A percentile compares a stretch with the other conserved stretches of the same genome.
Evolutionary conservation across 2,888 invertebrate species (phyloP).

Genomic region (Anticlea derivata): DNA sequence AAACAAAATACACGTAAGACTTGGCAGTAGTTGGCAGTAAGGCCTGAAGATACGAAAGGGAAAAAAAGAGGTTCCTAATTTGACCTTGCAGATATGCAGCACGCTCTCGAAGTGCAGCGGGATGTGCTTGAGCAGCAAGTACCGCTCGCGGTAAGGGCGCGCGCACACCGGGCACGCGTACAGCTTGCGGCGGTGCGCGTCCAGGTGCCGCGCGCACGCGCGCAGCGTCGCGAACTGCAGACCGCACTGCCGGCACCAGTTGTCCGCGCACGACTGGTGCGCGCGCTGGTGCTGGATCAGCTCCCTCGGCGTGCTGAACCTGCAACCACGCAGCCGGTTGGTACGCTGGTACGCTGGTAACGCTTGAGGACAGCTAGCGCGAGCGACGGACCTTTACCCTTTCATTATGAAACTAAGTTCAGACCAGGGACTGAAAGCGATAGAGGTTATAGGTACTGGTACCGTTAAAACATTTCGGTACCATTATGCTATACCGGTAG

Average conservation of each 20-base stretch:
- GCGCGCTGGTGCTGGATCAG: constrained; percentile 57
- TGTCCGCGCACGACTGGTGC: constrained; percentile 46
- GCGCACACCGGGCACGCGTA: constrained; percentile 84
- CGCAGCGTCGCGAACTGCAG: constrained; percentile 56
- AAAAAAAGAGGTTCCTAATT: no score
- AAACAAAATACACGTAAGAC: no score
- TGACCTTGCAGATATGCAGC: constrained; percentile 82
- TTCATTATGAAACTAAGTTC: no score
- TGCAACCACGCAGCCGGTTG: no score
- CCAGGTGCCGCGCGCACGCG: constrained; percentile 60
- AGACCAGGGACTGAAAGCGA: no score
- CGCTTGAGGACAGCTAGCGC: no score
- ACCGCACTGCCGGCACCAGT: constrained; percentile 65
- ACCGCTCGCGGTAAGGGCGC: constrained; percentile 78
- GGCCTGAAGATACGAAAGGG: no score
- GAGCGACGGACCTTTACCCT: no score
- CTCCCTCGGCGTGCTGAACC: constrained; percentile 59
- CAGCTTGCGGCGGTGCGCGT: constrained; percentile 57
- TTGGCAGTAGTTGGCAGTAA: no score
- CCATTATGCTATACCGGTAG: no score
- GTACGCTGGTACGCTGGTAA: neutral
- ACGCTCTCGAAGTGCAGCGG: constrained; percentile 62
- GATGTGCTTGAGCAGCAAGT: constrained; percentile 62
- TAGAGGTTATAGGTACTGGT: no score
- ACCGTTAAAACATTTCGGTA: no score